Evolutionary conservation across 2,113 vertebrate species (phyloP).

Genomic region (Arizona elegans): DNA sequence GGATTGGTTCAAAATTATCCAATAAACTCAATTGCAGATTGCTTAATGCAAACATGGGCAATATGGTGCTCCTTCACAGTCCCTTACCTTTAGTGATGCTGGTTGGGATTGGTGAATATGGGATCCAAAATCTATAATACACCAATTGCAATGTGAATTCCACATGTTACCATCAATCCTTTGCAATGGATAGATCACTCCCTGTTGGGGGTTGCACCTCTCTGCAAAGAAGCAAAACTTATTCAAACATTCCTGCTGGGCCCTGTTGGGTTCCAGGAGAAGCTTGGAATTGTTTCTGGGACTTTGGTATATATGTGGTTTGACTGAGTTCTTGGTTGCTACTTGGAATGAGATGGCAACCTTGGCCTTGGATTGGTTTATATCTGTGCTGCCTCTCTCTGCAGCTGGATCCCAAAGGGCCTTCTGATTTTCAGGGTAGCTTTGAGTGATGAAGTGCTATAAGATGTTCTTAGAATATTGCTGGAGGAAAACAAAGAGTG

Average conservation of each 20-base stretch:
- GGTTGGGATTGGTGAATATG: not conserved
- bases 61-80: not conserved
- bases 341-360: not conserved
- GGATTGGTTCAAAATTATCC: not conserved
- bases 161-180: not conserved
- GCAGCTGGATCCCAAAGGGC: not conserved
- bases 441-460: not conserved
- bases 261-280: not conserved
- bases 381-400: not conserved
- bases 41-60: not conserved
- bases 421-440: not conserved
- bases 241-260: not conserved
- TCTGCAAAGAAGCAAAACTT: not conserved
- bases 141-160: not conserved
- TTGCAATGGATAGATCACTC: not conserved
- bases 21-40: not conserved
- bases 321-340: not conserved
- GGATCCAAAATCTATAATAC: not conserved
- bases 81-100: not conserved
- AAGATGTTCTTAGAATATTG: not conserved
- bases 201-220: not conserved
- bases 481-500: not conserved
- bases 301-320: not conserved
- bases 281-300: not conserved
- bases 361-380: not conserved